phyloP scores from a whole-genome alignment of 2,888 invertebrate genomes.

The Saturnia japonica region DNA sequence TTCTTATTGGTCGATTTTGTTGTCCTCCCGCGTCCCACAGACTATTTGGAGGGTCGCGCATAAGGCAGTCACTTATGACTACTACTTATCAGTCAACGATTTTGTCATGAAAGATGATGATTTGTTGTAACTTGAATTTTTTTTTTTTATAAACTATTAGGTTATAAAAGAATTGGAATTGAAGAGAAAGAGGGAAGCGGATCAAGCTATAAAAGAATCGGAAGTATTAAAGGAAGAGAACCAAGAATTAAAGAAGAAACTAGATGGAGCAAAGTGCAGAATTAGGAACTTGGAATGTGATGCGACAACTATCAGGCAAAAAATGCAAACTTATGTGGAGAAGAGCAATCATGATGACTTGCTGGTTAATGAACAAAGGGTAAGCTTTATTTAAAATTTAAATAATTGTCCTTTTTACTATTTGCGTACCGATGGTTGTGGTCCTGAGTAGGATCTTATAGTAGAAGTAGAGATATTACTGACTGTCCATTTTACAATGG shows the following conservation, averaged over 20 bases:
- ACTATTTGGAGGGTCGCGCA: too few species aligned
- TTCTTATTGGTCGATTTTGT: too few species aligned
- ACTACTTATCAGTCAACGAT: too few species aligned
- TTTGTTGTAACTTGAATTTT: too few species aligned
- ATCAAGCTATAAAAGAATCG: conserved; percentile 83
- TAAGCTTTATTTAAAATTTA: conserved; percentile 36
- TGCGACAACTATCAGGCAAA: conserved; percentile 78
- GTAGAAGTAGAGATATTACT: background rate
- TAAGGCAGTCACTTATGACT: too few species aligned
- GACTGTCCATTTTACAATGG: background rate
- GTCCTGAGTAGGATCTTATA: background rate
- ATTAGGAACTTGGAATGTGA: conserved; percentile 87
- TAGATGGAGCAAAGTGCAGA: conserved; percentile 86
- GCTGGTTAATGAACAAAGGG: conserved; percentile 83
- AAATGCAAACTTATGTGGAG: conserved; percentile 82
- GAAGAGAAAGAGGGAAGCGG: conserved; percentile 81
- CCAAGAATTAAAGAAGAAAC: conserved; percentile 83
- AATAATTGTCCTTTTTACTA: background rate
- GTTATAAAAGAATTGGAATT: conserved; percentile 79
- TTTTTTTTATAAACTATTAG: conserved; percentile 36
- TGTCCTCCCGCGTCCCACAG: too few species aligned
- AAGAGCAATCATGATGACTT: conserved; percentile 85
- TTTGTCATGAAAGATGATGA: too few species aligned
- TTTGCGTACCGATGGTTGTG: background rate
- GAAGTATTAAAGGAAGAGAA: conserved; percentile 77